These are phyloP conservation scores for Euschistus heros DNA, from an alignment of 1,140 invertebrate genomes.

Conservation along the genomic window DNA sequence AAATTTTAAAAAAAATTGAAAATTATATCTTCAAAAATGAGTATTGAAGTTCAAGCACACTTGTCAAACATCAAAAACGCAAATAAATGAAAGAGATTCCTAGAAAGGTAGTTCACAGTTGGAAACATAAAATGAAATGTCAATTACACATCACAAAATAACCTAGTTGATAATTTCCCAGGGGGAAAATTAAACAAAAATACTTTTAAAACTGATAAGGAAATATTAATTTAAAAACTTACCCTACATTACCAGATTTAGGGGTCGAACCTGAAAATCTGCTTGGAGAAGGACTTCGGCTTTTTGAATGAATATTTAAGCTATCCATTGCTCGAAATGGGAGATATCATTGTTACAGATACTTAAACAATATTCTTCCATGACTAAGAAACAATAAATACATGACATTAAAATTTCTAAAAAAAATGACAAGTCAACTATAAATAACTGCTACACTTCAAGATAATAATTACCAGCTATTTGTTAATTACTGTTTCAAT, in stretches of 20 bases:
- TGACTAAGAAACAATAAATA: neutral
- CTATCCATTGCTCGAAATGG: constrained; percentile 19
- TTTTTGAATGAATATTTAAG: constrained; percentile 22
- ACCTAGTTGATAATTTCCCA: neutral
- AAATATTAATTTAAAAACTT: neutral
- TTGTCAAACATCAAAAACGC: neutral
- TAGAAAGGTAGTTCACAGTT: neutral
- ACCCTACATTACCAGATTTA: constrained; percentile 17
- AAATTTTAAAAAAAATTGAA: no score
- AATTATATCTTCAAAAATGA: no score
- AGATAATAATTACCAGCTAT: neutral
- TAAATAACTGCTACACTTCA: neutral
- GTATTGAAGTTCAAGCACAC: neutral
- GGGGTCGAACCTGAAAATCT: constrained; percentile 13
- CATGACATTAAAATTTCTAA: no score
- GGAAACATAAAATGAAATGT: neutral
- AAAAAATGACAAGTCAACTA: neutral
- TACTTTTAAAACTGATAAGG: neutral
- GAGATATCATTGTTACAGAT: neutral
- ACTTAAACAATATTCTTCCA: neutral
- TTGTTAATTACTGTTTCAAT: neutral
- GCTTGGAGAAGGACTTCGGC: constrained; percentile 23
- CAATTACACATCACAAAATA: neutral
- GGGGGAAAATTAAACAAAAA: neutral
- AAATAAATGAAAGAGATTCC: neutral